A percentile compares a stretch with the other conserved stretches of the same genome.
Evolutionary conservation across 2,113 vertebrate species (phyloP).

Genomic region (Plotosus lineatus): DNA sequence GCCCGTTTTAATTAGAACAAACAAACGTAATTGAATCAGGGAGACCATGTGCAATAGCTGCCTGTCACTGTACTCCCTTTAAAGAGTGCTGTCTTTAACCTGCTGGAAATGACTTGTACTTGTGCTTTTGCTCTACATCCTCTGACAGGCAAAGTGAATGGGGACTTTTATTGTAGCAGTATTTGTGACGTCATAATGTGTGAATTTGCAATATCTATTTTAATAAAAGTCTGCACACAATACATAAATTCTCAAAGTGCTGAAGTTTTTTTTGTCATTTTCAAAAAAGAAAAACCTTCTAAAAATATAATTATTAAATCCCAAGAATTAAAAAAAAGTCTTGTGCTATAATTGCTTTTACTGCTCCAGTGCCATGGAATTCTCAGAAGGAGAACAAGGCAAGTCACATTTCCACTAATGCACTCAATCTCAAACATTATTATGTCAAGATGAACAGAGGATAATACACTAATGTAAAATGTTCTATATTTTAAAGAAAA

Average conservation of each 20-base stretch:
- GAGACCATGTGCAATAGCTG: slow-evolving; percentile 53
- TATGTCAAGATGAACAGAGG: no score
- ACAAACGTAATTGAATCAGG: slow-evolving; percentile 60
- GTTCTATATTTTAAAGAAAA: no score
- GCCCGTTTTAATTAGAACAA: slow-evolving; percentile 67
- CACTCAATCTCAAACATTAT: no score
- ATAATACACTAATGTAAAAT: no score
- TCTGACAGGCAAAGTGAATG: not conserved
- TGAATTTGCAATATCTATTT: not conserved
- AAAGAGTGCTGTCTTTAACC: slow-evolving; percentile 5
- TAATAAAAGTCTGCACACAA: not conserved
- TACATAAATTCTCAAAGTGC: no score
- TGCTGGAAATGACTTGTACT: not conserved
- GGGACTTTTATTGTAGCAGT: not conserved
- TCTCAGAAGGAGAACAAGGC: no score
- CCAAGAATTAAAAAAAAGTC: no score
- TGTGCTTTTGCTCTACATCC: not conserved
- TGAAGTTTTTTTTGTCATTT: not conserved
- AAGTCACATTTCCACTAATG: no score
- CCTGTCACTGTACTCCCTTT: slow-evolving; percentile 7
- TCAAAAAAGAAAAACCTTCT: no score
- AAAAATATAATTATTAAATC: no score
- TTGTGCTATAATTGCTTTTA: no score
- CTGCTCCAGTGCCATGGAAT: no score
- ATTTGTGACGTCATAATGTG: not conserved